Base-by-base conservation (phyloP, 2,797 vertebrate genomes). In the Spea hammondii region DNA sequence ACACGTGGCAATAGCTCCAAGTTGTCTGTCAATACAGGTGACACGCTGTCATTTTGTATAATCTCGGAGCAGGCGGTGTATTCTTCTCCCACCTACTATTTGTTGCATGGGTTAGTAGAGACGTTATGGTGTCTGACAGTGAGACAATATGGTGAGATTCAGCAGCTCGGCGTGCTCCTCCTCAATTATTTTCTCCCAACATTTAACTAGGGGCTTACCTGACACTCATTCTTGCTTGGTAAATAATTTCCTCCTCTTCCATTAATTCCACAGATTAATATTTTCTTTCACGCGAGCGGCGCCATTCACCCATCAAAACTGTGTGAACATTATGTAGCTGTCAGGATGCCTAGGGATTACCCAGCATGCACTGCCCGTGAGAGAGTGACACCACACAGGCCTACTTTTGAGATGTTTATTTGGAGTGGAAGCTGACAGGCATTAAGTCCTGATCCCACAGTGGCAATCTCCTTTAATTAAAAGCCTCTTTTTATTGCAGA, bases 261-360 rank as follows among this genome's bases (percentile, higher is more conserved):
- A 88, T 93, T 94, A 93, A 95, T 94, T 95, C 95, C 89, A 88
- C 86, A 90, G 94, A 87, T 96, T 95, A 93, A 93, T 93, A 93
- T 95, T 95, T 93, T 92, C 91, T 91, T 92, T 92, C 90, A 92
- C 84, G 85, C 92, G 85, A 93, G 89, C 89, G 92, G 93, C 85
- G 91, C 93, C 90, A 89, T 88, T 94, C 94, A 93, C 91, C 93
- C 91, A 83, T 95, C 90, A 91, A 91, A 32, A 85, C 93, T 88
- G 91, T 91, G 88, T 92, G 93, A 94, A 96, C 95, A 94, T 95
- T 95, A 93, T 96, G 93, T 93, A 94, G 95, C 96, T 97, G 97
- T 98, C 96, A 97, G 91, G 94, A 92, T 92, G 95, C 94, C 93
- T 92, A 91, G 94, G 96, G 96, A 95, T 96, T 96, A 96, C 95